Evolutionary conservation across 2,113 vertebrate genomes (phyloP).

Genomic region (Ailuropoda melanoleuca): DNA sequence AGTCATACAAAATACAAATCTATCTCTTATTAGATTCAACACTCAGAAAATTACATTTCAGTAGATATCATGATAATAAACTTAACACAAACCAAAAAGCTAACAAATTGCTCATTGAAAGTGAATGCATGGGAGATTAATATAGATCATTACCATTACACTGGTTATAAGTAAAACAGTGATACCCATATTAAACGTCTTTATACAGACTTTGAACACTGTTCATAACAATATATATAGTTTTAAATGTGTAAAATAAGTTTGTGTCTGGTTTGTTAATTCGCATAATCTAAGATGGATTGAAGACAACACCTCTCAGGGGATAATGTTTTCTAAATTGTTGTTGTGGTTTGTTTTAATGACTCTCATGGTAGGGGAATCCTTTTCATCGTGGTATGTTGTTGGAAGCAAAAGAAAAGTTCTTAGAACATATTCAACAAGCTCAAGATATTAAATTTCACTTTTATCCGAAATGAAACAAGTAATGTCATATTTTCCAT

Average conservation of each 20-base stretch:
- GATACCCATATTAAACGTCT: neutral
- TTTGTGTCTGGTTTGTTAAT: neutral
- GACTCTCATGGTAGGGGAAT: neutral
- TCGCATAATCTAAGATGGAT: neutral
- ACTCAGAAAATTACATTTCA: constrained; percentile 4
- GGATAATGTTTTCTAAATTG: neutral
- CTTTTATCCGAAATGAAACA: neutral
- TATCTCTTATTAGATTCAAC: neutral
- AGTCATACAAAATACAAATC: neutral
- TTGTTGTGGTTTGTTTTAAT: neutral
- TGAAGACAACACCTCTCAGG: neutral
- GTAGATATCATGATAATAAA: neutral
- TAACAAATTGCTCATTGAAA: neutral
- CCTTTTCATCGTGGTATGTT: neutral
- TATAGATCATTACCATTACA: neutral
- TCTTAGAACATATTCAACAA: neutral
- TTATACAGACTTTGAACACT: neutral
- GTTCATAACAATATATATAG: neutral
- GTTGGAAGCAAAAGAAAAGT: neutral
- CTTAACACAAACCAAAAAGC: neutral
- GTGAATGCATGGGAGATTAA: neutral
- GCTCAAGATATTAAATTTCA: neutral
- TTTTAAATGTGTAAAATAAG: neutral
- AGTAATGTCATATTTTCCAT: neutral
- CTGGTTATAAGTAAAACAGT: neutral